Evolutionary conservation across 2,888 invertebrate species (phyloP).

Genomic region (Temnothorax rugatulus): DNA sequence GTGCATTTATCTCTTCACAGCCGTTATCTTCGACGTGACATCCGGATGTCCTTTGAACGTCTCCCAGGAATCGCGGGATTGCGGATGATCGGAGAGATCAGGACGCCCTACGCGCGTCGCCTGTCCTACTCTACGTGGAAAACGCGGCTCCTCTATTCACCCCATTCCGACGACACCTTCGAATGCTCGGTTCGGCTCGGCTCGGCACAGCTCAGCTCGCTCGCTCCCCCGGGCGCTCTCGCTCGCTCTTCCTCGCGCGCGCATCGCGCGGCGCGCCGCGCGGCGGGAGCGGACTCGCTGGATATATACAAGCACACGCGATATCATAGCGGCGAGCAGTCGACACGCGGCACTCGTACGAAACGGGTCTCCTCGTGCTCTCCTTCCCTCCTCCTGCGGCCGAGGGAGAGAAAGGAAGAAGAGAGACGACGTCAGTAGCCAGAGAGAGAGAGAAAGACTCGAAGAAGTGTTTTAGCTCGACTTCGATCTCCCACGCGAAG

Average conservation of each 20-base stretch:
- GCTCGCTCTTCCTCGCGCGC: constrained; percentile 13
- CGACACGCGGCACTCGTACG: constrained; percentile 84
- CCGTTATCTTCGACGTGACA: neutral
- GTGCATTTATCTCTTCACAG: constrained; percentile 10
- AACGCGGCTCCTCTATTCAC: constrained; percentile 14
- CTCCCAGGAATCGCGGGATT: constrained; percentile 12
- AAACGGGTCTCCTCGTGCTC: constrained; percentile 70
- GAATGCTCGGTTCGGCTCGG: neutral
- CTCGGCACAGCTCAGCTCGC: neutral
- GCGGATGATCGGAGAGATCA: neutral
- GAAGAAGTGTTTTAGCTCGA: constrained; percentile 36
- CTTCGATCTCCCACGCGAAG: neutral
- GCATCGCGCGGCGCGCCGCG: constrained; percentile 32
- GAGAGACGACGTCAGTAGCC: constrained; percentile 36
- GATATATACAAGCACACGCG: constrained; percentile 80
- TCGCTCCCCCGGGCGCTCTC: neutral
- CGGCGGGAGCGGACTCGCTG: constrained; percentile 58
- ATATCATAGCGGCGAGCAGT: constrained; percentile 83
- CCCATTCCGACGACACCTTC: constrained; percentile 40
- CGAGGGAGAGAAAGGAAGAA: constrained; percentile 50
- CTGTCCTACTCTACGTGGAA: constrained; percentile 8
- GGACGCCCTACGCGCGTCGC: neutral
- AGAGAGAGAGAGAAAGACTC: constrained; percentile 54
- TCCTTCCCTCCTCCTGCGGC: constrained; percentile 53
- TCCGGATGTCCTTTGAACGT: neutral